phyloP scores from a whole-genome alignment of 2,113 vertebrate genomes.

The Etheostoma spectabile region DNA sequence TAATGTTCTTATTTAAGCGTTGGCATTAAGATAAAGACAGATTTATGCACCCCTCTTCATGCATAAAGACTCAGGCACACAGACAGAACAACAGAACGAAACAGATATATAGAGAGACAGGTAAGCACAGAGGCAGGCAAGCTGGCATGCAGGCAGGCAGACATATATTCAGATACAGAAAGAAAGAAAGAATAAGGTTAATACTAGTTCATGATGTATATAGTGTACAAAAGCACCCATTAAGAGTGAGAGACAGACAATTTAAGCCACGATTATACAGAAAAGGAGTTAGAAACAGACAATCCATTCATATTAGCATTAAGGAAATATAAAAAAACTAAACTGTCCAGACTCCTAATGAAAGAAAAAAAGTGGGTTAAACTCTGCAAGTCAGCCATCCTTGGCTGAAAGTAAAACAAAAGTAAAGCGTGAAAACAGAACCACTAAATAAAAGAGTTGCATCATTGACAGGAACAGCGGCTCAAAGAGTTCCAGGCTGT shows the following conservation, averaged over 20 bases:
- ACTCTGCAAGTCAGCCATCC: conserved; percentile 69
- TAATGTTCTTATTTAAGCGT: conserved; percentile 3
- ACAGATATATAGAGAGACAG: conserved; percentile 22
- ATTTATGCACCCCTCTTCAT: not conserved
- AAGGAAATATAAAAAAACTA: conserved; percentile 15
- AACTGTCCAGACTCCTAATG: conserved; percentile 56
- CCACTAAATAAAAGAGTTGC: conserved; percentile 79
- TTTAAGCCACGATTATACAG: conserved; percentile 26
- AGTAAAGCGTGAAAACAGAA: conserved; percentile 71
- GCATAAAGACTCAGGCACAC: not conserved
- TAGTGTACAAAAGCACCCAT: conserved; percentile 1
- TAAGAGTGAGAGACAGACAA: conserved; percentile 24
- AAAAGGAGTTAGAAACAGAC: conserved; percentile 51
- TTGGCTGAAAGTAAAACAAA: conserved; percentile 71
- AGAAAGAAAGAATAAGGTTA: conserved; percentile 27
- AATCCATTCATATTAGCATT: conserved; percentile 48
- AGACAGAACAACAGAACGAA: conserved; percentile 5
- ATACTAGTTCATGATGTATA: conserved; percentile 13
- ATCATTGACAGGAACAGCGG: conserved; percentile 68
- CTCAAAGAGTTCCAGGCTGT: conserved; percentile 59
- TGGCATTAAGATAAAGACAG: conserved; percentile 3
- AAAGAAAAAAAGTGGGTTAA: conserved; percentile 63
- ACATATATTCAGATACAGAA: conserved; percentile 16
- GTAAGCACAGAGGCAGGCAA: conserved; percentile 2
- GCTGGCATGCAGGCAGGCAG: conserved; percentile 48